Evolutionary conservation across 2,888 invertebrate species (phyloP).

Genomic region (Drosophila macrospina): DNA sequence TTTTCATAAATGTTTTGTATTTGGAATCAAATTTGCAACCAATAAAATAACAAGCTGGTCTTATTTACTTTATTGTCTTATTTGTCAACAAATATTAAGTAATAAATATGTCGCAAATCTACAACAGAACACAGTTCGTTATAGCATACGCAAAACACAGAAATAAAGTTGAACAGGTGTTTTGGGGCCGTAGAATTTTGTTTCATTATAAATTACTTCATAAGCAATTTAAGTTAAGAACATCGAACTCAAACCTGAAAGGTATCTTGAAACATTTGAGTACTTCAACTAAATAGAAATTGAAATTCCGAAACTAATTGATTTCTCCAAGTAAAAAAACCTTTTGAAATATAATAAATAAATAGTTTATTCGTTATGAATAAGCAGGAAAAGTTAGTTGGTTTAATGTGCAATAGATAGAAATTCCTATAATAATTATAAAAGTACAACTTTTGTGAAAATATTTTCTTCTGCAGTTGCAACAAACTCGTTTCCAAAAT

Average conservation of each 20-base stretch:
- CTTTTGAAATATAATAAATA: no score
- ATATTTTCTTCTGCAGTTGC: not conserved
- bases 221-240: constrained; percentile 3
- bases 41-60: constrained; percentile 26
- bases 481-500: not conserved
- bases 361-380: not conserved
- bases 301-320: not conserved
- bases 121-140: constrained; percentile 14
- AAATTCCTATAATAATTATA: not conserved
- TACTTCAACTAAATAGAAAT: not conserved
- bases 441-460: not conserved
- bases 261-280: not conserved
- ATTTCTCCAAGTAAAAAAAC: no score
- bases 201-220: constrained; percentile 3
- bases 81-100: constrained; percentile 45
- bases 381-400: not conserved
- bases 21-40: constrained; percentile 34
- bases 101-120: constrained; percentile 35
- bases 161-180: constrained; percentile 46
- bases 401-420: no score
- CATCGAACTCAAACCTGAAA: constrained; percentile 4
- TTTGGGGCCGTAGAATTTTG: not conserved
- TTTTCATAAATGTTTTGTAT: constrained; percentile 35
- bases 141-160: constrained; percentile 14
- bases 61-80: constrained; percentile 24